phyloP scores from a whole-genome alignment of 2,797 vertebrate species.

The Sebastes trivittatus region DNA sequence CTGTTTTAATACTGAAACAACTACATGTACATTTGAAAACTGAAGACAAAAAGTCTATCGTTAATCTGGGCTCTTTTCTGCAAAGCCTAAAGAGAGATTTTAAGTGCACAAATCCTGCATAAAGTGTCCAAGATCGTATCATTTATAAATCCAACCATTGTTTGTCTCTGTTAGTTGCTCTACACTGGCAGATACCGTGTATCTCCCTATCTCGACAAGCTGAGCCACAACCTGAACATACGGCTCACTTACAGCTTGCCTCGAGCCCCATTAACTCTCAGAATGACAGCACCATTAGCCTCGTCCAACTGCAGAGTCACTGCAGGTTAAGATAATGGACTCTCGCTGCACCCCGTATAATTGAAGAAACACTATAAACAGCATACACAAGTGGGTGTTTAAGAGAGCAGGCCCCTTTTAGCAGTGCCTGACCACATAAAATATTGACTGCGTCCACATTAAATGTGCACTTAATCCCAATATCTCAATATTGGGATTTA shows the following conservation, averaged over 20 bases:
- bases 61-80: not conserved
- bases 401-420: not conserved
- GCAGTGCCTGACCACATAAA: not conserved
- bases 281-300: constrained; percentile 31
- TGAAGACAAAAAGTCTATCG: not conserved
- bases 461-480: not conserved
- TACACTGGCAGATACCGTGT: not conserved
- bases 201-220: not conserved
- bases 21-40: not conserved
- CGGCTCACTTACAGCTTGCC: not conserved
- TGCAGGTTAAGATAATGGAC: constrained; percentile 22
- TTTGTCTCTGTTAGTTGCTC: not conserved
- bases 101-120: not conserved
- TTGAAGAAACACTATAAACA: constrained; percentile 11
- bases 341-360: not conserved
- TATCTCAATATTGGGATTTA: not conserved
- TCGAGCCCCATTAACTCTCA: constrained; percentile 28
- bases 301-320: not conserved
- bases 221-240: not conserved
- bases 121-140: not conserved
- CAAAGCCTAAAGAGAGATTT: not conserved
- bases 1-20: not conserved
- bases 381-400: not conserved
- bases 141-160: not conserved
- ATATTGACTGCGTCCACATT: not conserved